Evolutionary conservation across 2,797 vertebrate genomes (phyloP).

Genomic region (Sparidentex hasta): DNA sequence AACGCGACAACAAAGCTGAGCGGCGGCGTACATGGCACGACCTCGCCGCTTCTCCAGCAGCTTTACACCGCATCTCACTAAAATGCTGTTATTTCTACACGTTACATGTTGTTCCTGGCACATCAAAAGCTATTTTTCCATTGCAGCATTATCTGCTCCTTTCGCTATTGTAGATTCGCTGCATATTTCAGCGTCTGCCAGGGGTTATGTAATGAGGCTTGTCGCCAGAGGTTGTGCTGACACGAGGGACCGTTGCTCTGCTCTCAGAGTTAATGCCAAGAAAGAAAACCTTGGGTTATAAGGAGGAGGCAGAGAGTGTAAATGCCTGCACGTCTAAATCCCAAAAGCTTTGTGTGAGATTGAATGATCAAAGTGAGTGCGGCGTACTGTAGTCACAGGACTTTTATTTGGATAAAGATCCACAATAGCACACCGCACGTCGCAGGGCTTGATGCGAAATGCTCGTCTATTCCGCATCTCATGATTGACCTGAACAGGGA

Average conservation of each 20-base stretch:
- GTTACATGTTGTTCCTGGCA: slow-evolving; percentile 9
- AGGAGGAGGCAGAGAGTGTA: slow-evolving; percentile 50
- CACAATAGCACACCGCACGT: not conserved
- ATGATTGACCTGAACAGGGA: slow-evolving; percentile 49
- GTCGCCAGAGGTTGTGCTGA: slow-evolving; percentile 55
- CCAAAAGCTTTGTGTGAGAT: slow-evolving; percentile 44
- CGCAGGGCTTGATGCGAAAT: slow-evolving; percentile 25
- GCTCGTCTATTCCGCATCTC: slow-evolving; percentile 28
- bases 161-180: slow-evolving; percentile 43
- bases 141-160: slow-evolving; percentile 25
- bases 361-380: slow-evolving; percentile 51
- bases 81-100: slow-evolving; percentile 25
- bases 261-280: slow-evolving; percentile 60
- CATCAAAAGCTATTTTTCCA: slow-evolving; percentile 49
- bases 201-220: slow-evolving; percentile 69
- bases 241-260: slow-evolving; percentile 54
- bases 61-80: slow-evolving; percentile 1
- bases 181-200: slow-evolving; percentile 65
- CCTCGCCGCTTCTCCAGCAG: not conserved
- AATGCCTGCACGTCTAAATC: slow-evolving; percentile 54
- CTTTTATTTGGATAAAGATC: slow-evolving; percentile 26
- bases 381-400: not conserved
- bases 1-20: not conserved
- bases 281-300: slow-evolving; percentile 53
- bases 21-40: slow-evolving; percentile 14